Evolutionary conservation across 2,113 vertebrate genomes (phyloP).

Genomic region (Accipiter cooperii): DNA sequence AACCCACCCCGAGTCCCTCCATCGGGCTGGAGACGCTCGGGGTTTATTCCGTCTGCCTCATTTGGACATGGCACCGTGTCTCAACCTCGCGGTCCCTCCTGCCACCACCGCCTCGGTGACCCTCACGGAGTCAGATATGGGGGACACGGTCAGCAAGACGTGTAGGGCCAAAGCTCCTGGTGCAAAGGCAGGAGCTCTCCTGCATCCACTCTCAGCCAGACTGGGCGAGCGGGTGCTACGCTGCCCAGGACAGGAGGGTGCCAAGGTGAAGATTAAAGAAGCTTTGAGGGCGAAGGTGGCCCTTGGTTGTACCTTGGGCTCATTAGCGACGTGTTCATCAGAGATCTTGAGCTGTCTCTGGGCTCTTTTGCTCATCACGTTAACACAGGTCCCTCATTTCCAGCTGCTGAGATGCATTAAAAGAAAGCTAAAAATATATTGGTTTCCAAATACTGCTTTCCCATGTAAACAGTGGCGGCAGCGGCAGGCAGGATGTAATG

Average conservation of each 20-base stretch:
- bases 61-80: fast-evolving
- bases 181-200: neutral
- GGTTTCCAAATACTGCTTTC: conserved; percentile 4
- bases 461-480: neutral
- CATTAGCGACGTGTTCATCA: fast-evolving
- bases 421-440: conserved; percentile 40
- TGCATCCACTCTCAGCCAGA: neutral
- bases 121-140: fast-evolving
- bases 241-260: neutral
- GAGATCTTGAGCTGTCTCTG: neutral
- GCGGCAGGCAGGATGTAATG: neutral
- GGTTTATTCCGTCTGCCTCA: neutral
- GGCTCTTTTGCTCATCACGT: neutral
- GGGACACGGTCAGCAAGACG: neutral
- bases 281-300: neutral
- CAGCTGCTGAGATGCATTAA: conserved; percentile 36
- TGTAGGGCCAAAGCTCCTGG: neutral
- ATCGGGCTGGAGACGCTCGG: neutral
- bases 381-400: neutral
- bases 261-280: neutral
- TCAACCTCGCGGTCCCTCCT: neutral
- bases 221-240: neutral
- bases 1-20: neutral
- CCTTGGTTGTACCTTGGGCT: neutral
- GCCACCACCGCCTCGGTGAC: neutral